Percentiles rank a stretch among this genome's conserved stretches.
These are phyloP conservation scores for Gnathonemus echidnorhynchus DNA, from an alignment of 2,113 vertebrate genomes.

Conservation along the genomic window DNA sequence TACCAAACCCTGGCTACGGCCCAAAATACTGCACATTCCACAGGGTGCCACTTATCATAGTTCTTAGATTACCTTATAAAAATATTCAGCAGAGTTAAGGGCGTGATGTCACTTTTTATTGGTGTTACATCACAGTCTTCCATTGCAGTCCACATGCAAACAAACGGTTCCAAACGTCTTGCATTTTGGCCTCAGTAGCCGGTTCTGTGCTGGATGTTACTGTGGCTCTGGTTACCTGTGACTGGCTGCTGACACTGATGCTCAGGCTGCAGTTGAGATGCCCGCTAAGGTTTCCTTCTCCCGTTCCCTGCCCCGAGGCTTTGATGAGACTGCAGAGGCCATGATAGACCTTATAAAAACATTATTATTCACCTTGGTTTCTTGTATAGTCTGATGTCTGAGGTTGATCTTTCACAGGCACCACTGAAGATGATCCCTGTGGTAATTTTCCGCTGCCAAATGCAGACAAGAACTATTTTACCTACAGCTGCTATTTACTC, in stretches of 20 bases:
- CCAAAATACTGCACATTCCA: background rate
- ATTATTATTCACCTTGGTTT: background rate
- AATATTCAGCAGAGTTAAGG: background rate
- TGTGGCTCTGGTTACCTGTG: background rate
- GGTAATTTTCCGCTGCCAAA: too few species aligned
- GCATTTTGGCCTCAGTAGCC: constrained; percentile 14
- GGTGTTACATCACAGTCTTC: background rate
- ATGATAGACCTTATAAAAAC: background rate
- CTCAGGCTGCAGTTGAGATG: constrained; percentile 14
- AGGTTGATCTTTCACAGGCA: background rate
- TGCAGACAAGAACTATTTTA: too few species aligned
- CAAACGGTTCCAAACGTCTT: background rate
- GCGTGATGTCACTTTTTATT: background rate
- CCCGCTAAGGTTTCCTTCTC: background rate
- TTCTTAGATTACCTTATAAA: background rate
- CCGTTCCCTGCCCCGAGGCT: background rate
- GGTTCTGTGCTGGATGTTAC: constrained; percentile 18
- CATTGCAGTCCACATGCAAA: background rate
- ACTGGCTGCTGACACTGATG: background rate
- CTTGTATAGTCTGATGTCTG: background rate
- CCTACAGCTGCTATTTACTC: too few species aligned
- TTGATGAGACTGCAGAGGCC: background rate
- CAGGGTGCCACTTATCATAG: background rate
- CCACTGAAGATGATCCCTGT: background rate
- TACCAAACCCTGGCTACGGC: too few species aligned